Evolutionary conservation across 2,888 invertebrate genomes (phyloP).

Genomic region (Tenthredo notha): DNA sequence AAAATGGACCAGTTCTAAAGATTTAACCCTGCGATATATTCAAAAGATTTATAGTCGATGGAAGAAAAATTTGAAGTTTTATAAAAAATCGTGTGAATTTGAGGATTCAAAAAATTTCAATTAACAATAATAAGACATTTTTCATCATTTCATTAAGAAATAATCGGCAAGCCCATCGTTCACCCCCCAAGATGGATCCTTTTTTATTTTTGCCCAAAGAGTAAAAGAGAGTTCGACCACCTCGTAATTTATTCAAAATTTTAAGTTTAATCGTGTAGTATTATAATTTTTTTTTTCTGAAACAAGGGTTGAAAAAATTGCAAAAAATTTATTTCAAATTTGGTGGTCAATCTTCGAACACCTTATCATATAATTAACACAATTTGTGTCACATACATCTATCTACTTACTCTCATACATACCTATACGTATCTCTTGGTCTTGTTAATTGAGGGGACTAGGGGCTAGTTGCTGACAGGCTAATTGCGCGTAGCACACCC

Average conservation of each 20-base stretch:
- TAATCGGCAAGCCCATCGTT: neutral
- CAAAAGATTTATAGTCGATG: neutral
- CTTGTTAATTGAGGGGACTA: neutral
- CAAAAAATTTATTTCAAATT: neutral
- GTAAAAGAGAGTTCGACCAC: neutral
- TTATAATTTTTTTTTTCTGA: neutral
- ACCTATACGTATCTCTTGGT: neutral
- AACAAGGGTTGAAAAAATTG: neutral
- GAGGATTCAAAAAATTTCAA: neutral
- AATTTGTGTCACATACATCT: neutral
- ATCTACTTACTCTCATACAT: neutral
- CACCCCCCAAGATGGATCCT: neutral
- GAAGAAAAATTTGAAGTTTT: neutral
- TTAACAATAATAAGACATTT: neutral
- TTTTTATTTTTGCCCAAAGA: too few species aligned
- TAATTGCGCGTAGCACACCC: neutral
- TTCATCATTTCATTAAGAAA: neutral
- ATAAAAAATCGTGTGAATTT: neutral
- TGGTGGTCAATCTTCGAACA: neutral
- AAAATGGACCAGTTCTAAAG: neutral
- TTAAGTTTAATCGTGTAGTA: neutral
- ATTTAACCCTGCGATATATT: neutral
- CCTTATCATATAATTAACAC: neutral
- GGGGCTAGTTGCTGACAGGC: neutral
- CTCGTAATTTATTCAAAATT: neutral